Evolutionary conservation across 2,888 invertebrate species (phyloP).

Genomic region (Caenorhabditis zanzibari): DNA sequence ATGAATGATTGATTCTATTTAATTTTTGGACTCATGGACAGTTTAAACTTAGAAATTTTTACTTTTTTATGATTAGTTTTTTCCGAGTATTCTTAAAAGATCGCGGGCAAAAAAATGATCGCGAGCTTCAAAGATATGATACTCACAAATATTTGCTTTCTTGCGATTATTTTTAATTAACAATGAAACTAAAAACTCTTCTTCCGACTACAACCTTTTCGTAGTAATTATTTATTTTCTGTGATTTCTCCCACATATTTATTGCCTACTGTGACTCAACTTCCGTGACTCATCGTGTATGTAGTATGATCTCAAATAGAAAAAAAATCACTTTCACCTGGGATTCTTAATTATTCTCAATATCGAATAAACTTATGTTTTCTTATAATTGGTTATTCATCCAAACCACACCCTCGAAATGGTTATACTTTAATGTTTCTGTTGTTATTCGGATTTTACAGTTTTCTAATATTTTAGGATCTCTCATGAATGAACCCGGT

Average conservation of each 20-base stretch:
- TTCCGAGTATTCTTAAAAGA: neutral
- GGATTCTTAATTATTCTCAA: neutral
- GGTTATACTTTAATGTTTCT: neutral
- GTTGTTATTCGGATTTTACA: neutral
- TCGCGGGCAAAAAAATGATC: neutral
- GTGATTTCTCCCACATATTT: neutral
- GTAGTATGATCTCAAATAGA: constrained; percentile 10
- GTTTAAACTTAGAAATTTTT: no score
- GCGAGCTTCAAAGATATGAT: no score
- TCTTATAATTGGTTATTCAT: neutral
- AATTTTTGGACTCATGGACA: neutral
- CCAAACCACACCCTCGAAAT: neutral
- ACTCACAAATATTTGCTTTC: neutral
- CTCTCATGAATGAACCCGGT: constrained; percentile 5
- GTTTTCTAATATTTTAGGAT: neutral
- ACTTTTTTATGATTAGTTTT: neutral
- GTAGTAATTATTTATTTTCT: neutral
- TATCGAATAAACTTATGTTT: constrained; percentile 4
- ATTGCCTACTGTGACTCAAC: neutral
- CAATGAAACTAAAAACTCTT: neutral
- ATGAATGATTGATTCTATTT: constrained; percentile 33
- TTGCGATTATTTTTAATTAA: neutral
- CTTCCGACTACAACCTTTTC: neutral
- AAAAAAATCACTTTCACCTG: neutral
- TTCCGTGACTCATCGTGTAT: constrained; percentile 5